Conservation (phyloP, 1,140 invertebrate species). For the Euschistus heros region DNA sequence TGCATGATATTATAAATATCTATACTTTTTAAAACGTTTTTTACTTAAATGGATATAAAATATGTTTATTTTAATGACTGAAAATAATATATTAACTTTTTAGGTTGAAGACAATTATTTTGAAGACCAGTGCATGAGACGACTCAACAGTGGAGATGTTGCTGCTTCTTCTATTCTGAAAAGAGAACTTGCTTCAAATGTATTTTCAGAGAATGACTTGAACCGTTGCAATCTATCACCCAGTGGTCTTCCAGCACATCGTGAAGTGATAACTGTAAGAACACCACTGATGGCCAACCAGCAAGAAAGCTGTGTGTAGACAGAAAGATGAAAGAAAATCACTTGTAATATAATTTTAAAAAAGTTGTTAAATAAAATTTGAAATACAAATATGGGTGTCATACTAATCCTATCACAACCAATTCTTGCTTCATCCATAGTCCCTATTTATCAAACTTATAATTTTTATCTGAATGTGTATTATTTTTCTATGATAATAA, state of each 20-base stretch:
- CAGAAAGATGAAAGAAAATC: neutral
- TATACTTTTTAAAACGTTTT: too few relatives aligned
- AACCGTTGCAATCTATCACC: constrained; percentile 34
- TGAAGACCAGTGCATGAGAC: constrained; percentile 36
- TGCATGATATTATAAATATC: too few relatives aligned
- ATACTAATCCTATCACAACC: constrained; percentile 1
- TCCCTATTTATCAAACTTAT: neutral
- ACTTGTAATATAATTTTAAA: neutral
- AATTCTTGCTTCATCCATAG: neutral
- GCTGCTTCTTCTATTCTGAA: constrained; percentile 5
- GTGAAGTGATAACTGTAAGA: constrained; percentile 70
- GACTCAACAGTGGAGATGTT: constrained; percentile 29
- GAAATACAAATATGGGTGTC: neutral
- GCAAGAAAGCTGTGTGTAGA: constrained; percentile 74
- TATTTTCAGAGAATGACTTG: constrained; percentile 31
- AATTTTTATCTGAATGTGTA: constrained; percentile 11
- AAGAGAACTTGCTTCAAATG: neutral
- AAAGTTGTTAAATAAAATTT: constrained; percentile 3
- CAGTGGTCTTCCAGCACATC: constrained; percentile 32
- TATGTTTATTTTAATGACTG: too few relatives aligned
- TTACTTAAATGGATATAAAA: too few relatives aligned
- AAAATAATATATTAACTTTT: neutral
- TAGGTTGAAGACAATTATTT: constrained; percentile 27
- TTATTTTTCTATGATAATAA: constrained; percentile 7
- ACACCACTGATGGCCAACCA: constrained; percentile 68